Percentiles rank a stretch among this genome's conserved stretches.
phyloP scores from a whole-genome alignment of 1,140 invertebrate species.

The Ooceraea biroi region DNA sequence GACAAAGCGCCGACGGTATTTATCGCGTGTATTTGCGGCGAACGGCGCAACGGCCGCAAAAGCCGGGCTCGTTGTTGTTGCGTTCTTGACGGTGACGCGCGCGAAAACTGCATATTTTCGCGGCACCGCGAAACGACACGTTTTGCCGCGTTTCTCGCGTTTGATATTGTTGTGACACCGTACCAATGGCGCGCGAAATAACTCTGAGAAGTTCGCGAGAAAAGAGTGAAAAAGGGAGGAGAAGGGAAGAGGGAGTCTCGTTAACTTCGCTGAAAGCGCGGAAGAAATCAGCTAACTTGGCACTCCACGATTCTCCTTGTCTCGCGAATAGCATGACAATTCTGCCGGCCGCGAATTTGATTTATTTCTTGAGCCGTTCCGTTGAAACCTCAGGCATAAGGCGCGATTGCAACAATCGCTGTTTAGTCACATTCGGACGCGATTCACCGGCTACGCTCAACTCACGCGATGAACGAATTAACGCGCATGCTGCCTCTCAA shows the following conservation, averaged over 20 bases:
- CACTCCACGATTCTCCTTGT: not conserved
- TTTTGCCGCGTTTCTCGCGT: conserved; percentile 30
- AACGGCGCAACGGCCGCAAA: conserved; percentile 12
- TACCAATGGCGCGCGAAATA: conserved; percentile 23
- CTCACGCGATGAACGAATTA: conserved; percentile 26
- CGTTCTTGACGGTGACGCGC: not conserved
- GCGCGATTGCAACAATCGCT: conserved; percentile 8
- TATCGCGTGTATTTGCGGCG: conserved; percentile 49
- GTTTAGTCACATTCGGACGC: conserved; percentile 16
- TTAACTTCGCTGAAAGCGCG: not conserved
- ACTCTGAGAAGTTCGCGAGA: conserved; percentile 5
- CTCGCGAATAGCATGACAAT: not conserved
- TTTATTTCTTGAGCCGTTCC: not conserved
- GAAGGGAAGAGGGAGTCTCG: not conserved
- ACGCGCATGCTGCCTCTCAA: not conserved
- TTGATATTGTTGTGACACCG: conserved; percentile 46
- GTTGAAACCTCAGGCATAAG: not conserved
- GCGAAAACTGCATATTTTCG: conserved; percentile 31
- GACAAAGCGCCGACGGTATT: conserved; percentile 69
- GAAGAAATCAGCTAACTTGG: not conserved
- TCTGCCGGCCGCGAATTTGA: not conserved
- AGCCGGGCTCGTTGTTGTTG: not conserved
- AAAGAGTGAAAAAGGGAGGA: not conserved
- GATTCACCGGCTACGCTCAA: not conserved
- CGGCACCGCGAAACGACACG: conserved; percentile 22